phyloP scores from a whole-genome alignment of 1,140 invertebrate genomes.

The Tyrophagus putrescentiae region DNA sequence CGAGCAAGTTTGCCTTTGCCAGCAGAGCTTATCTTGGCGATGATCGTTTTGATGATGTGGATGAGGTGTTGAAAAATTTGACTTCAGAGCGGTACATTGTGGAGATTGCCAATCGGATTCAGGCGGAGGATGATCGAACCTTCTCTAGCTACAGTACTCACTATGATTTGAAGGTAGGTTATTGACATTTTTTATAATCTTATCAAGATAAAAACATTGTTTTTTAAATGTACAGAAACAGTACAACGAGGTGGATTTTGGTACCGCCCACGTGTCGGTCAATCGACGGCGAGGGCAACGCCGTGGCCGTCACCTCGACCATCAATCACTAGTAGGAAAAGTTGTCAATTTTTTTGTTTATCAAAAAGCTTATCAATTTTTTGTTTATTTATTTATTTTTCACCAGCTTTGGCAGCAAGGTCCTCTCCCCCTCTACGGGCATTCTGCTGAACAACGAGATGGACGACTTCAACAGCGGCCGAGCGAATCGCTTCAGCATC shows the following conservation, averaged over 20 bases:
- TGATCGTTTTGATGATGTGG: constrained; percentile 48
- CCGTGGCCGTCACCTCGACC: constrained; percentile 80
- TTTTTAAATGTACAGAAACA: not conserved
- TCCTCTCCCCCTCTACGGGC: constrained; percentile 51
- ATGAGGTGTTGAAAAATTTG: constrained; percentile 45
- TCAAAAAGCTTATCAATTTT: not conserved
- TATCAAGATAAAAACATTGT: not conserved
- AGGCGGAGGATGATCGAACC: constrained; percentile 51
- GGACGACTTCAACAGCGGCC: constrained; percentile 81
- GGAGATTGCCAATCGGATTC: constrained; percentile 45
- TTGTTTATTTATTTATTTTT: no score
- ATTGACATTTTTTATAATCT: not conserved
- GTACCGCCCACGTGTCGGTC: constrained; percentile 78
- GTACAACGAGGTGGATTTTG: constrained; percentile 45
- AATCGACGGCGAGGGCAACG: constrained; percentile 69
- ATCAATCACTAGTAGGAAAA: constrained; percentile 69
- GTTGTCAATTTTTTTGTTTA: not conserved
- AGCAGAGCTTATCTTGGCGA: constrained; percentile 70
- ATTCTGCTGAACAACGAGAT: constrained; percentile 85
- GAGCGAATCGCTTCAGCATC: constrained; percentile 57
- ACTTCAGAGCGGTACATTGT: constrained; percentile 47
- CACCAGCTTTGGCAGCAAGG: constrained; percentile 35
- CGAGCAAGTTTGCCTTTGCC: constrained; percentile 82
- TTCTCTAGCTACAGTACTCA: constrained; percentile 41
- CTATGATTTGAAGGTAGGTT: constrained; percentile 47